Evolutionary conservation across 2,888 invertebrate genomes (phyloP), one percentile per base, ranked within the genome.

Genomic region (Chironomus tentans): DNA sequence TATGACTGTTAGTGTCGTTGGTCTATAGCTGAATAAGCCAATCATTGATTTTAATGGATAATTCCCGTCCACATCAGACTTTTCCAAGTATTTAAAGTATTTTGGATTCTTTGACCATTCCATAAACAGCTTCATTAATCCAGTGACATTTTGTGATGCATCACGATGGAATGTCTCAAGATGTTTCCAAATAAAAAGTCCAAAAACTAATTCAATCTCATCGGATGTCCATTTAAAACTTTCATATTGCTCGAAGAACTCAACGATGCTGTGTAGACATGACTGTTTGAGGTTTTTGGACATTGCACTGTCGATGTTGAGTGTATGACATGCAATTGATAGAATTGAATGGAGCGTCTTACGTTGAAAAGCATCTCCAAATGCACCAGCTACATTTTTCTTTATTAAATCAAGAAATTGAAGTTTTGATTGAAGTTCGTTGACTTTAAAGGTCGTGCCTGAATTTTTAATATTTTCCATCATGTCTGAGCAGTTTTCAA

Each of bases 101-200:
- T 91, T 88, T 0, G 93, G 91, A 83, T 93, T 91, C 76, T 89
- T 87, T 78, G 92, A 90, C 94, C 96, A 97, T 1, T 87, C 85
- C 38, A 88, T 85, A 21, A 97, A 86, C n/a, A 97, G 83, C 82
- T 91, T 93, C 18, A 97, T 83, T 74, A 97, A 84, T 2, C 91
- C 88, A 1, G 95, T 94, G 0, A 95, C 94, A 79, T 90, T 91
- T 79, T 93, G 90, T 76, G 95, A 89, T 10, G 94, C 91, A 81
- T 97, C 96, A 69, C 88, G 85, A 0, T 91, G 88, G 15, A 97
- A 83, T 81, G 91, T 92, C 12, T 87, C 86, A 76, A 94, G 83
- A 80, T 90, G 87, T 0, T 95, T 95, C 90, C 93, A 95, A 10
- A 98, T 87, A 70, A 92, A 89, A 0, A 92, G 89, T 70, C 90